These are phyloP conservation scores for Oncorhynchus masou DNA, from an alignment of 2,113 vertebrate genomes.

Conservation along the genomic window DNA sequence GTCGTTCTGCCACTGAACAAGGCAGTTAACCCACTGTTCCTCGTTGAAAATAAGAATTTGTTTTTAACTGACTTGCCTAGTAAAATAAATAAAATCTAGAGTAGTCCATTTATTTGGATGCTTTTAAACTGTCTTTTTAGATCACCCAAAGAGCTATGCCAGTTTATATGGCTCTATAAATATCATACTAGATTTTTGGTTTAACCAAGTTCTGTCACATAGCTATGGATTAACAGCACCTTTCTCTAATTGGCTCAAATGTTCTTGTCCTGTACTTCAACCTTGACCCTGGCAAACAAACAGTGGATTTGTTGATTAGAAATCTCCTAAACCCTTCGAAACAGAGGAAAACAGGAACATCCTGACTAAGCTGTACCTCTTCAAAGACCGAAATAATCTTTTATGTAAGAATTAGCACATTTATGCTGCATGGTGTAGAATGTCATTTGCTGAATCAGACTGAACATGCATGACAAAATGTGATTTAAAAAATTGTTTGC, in stretches of 20 bases:
- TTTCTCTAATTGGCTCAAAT: not conserved
- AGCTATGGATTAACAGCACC: no score
- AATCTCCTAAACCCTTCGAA: constrained; percentile 7
- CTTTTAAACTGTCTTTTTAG: not conserved
- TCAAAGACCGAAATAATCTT: not conserved
- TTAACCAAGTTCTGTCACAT: not conserved
- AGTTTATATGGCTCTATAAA: not conserved
- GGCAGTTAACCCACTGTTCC: no score
- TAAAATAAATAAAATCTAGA: no score
- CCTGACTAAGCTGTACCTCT: constrained; percentile 2
- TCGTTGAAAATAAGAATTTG: no score
- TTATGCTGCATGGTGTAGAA: not conserved
- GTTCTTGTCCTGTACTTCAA: not conserved
- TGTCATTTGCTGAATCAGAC: not conserved
- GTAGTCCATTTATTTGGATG: no score
- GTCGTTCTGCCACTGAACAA: no score
- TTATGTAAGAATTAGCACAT: not conserved
- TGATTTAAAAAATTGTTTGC: not conserved
- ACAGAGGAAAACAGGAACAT: no score
- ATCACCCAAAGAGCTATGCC: not conserved
- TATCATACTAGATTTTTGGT: no score
- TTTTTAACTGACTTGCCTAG: no score
- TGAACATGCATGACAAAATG: not conserved
- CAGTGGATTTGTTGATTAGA: constrained; percentile 1
- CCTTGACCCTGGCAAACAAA: not conserved